A percentile compares a stretch with the other conserved stretches of the same genome.
These are phyloP conservation scores for Nyleta sp. DNA, from an alignment of 2,888 invertebrate species.

Conservation along the genomic window DNA sequence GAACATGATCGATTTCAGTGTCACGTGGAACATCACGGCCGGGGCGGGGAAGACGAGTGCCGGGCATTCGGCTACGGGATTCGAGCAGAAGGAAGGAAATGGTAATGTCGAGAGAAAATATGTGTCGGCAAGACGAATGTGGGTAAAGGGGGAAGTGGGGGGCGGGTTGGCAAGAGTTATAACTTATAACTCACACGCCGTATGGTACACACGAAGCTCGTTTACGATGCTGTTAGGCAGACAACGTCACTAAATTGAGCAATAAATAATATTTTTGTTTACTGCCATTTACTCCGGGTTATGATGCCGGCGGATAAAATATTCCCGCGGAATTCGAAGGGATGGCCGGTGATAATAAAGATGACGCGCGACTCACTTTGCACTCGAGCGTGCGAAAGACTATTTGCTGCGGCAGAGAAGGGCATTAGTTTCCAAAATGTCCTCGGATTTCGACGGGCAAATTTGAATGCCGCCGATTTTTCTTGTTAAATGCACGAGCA, in stretches of 20 bases:
- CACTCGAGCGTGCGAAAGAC: constrained; percentile 19
- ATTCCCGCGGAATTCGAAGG: constrained; percentile 39
- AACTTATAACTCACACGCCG: constrained; percentile 60
- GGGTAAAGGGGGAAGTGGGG: constrained; percentile 17
- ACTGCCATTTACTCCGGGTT: constrained; percentile 51
- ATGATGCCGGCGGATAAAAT: constrained; percentile 40
- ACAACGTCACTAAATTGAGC: constrained; percentile 65
- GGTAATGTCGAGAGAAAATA: constrained; percentile 66
- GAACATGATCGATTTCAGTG: constrained; percentile 63
- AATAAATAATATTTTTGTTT: constrained; percentile 68
- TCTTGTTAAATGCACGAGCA: not conserved
- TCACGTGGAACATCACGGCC: constrained; percentile 42
- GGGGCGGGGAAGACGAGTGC: constrained; percentile 30
- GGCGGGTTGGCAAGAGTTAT: constrained; percentile 51
- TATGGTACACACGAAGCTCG: constrained; percentile 62
- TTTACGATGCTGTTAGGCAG: constrained; percentile 65
- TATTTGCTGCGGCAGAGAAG: too few relatives aligned
- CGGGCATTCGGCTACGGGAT: constrained; percentile 51
- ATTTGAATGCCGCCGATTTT: not conserved
- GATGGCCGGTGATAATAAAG: constrained; percentile 45
- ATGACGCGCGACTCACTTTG: constrained; percentile 23
- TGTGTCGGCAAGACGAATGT: constrained; percentile 62
- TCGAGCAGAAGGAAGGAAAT: constrained; percentile 64
- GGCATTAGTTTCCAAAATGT: constrained; percentile 16
- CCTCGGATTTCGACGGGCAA: not conserved